Base-by-base conservation (phyloP, 2,797 vertebrate genomes). In the Florisuga fusca region DNA sequence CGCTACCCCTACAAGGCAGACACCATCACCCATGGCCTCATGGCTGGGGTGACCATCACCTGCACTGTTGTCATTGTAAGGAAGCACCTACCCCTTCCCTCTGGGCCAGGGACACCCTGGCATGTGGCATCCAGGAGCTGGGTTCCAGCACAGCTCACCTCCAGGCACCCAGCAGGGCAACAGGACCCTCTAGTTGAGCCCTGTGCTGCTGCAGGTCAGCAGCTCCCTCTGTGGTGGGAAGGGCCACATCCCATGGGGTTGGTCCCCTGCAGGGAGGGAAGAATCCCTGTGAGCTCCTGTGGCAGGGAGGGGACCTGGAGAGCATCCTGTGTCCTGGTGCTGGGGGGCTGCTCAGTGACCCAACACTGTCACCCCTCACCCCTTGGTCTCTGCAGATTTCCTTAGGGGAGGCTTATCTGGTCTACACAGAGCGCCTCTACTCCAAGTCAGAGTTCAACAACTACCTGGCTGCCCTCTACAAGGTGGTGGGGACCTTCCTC, bases 401-500 rank as follows among this genome's bases (percentile, higher is more conserved):
- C 0, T 55, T 21, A 0, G 98, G 98, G 4, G 98, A 98, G 69
- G 99, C 99, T 0, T 99, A 98, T 93, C 95, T 99, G 94, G 99
- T 99, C 41, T 99, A 99, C 97, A 98, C 97, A 0, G 98, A 99
- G 61, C 98, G 97, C 31, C 97, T 99, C 62, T 98, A 99, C 94
- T 99, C 99, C 2, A 99, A 98, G 77, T 99, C 99, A 0, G 97
- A 98, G 88, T 99, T 98, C 96, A 99, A 99, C 98, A 99, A 99
- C 93, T 99, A 99, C 12, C 90, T 99, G 53, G 99, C 98, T 0
- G 99, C 99, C 0, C 98, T 99, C 75, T 99, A 99, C 97, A 99
- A 99, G 95, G 99, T 99, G 58, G 97, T 99, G 89, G 99, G 99
- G 45, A 99, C 99, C 9, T 99, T 98, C 95, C 95, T 99, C 67